Evolutionary conservation across 2,113 vertebrate genomes (phyloP).

Genomic region (Colossoma macropomum): DNA sequence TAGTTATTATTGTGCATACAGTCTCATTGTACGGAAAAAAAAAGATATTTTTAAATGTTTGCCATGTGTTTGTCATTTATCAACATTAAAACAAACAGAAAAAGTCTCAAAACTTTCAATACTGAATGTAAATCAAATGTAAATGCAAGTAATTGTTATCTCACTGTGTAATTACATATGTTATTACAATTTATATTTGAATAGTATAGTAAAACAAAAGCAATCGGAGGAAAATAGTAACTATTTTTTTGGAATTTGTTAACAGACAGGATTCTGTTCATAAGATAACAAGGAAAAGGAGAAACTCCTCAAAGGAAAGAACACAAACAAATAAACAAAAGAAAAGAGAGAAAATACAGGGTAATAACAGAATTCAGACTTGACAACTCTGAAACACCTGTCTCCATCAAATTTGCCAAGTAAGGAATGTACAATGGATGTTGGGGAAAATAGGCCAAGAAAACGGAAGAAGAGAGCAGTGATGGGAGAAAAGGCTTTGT

Average conservation of each 20-base stretch:
- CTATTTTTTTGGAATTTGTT: too few relatives aligned
- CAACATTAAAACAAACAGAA: neutral
- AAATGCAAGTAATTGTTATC: too few relatives aligned
- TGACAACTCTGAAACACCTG: constrained; percentile 4
- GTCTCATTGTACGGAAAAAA: neutral
- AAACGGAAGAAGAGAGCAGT: constrained; percentile 25
- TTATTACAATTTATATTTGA: too few relatives aligned
- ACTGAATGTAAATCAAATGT: too few relatives aligned
- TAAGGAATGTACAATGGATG: constrained; percentile 1
- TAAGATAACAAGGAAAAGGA: neutral
- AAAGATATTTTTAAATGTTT: neutral
- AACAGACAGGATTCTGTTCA: neutral
- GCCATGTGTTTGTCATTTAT: neutral
- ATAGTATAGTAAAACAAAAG: too few relatives aligned
- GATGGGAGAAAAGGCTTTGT: constrained; percentile 24
- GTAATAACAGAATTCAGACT: neutral
- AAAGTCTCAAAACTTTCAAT: too few relatives aligned
- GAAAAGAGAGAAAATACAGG: neutral
- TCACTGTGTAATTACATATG: too few relatives aligned
- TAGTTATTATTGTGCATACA: too few relatives aligned
- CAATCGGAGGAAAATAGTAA: too few relatives aligned
- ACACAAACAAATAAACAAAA: neutral
- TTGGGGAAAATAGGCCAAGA: constrained; percentile 28
- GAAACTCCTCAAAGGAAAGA: neutral
- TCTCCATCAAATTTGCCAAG: neutral